Evolutionary conservation across 2,888 invertebrate species (phyloP), one percentile per base, ranked within the genome.

Genomic region (Agrotis clavis): DNA sequence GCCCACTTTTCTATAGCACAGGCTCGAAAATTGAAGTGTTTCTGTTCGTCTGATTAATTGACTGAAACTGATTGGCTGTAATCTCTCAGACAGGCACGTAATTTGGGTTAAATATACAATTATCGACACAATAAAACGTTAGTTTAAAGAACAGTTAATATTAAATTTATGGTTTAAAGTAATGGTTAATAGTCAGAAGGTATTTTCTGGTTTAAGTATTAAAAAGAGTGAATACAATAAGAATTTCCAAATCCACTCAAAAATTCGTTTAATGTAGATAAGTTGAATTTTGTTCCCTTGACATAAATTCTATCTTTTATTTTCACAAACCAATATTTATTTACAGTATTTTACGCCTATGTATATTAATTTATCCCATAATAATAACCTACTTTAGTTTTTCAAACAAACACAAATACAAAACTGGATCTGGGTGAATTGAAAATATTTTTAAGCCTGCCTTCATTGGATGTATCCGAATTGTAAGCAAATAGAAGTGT

Each of bases 81-180:
- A 74, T 77, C 56, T 9, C n/a, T 61, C 41, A 13, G 50, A 35
- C 25, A 45, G 19, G 45, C 56, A 56, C 61, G 50, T 70, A 7
- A 74, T 61, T 71, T 70, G 48, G 69, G 53, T 68, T 74, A 69
- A 76, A 69, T 74, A 54, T 30, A 69, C 69, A 76, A 74, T 74
- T 41, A 74, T 74, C 19, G 41, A n/a, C 48, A 60, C 53, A 59
- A 66, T 72, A 21, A 62, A 21, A 60, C 48, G 16, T 21, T 35
- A 30, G 4, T 59, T 14, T 41, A 19, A 16, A 56, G n/a, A 56
- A 66, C 19, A 16, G 54, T n/a, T 4, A 48, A 41, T 9, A 41
- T 19, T 19, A 13, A 25, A 19, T 41, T 35, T 47, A 47, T 9
- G 14, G 18, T 2, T 1, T 71, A 18, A 35, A 21, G 14, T 47